Evolutionary conservation across 2,797 vertebrate species (phyloP).

Genomic region (Hydrophis major): DNA sequence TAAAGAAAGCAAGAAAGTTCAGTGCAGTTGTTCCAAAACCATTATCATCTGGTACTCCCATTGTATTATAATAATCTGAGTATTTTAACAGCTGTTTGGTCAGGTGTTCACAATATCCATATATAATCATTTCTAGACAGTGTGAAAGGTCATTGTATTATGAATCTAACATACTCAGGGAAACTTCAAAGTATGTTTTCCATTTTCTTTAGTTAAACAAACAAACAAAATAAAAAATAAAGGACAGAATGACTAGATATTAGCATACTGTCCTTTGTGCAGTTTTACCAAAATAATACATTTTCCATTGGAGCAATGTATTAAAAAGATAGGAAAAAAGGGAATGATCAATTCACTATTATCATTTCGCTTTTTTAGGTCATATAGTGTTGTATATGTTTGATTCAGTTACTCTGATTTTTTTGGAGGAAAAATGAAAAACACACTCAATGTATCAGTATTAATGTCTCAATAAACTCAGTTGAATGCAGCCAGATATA

Average conservation of each 20-base stretch:
- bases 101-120: constrained; percentile 4
- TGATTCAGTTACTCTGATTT: constrained; percentile 22
- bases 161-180: background rate
- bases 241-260: background rate
- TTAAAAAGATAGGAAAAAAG: background rate
- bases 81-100: constrained; percentile 12
- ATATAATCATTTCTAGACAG: background rate
- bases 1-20: background rate
- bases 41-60: constrained; percentile 3
- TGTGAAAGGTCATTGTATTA: background rate
- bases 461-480: constrained; percentile 28
- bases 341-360: background rate
- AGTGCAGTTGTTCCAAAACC: background rate
- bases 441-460: background rate
- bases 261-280: background rate
- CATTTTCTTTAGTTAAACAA: background rate
- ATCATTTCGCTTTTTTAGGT: background rate
- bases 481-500: constrained; percentile 48
- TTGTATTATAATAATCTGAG: constrained; percentile 2
- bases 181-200: background rate
- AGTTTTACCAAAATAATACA: background rate
- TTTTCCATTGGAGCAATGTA: background rate
- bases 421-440: constrained; percentile 3
- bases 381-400: background rate
- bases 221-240: background rate